phyloP scores from a whole-genome alignment of 2,797 vertebrate species.

The Cichlasoma orientale region DNA sequence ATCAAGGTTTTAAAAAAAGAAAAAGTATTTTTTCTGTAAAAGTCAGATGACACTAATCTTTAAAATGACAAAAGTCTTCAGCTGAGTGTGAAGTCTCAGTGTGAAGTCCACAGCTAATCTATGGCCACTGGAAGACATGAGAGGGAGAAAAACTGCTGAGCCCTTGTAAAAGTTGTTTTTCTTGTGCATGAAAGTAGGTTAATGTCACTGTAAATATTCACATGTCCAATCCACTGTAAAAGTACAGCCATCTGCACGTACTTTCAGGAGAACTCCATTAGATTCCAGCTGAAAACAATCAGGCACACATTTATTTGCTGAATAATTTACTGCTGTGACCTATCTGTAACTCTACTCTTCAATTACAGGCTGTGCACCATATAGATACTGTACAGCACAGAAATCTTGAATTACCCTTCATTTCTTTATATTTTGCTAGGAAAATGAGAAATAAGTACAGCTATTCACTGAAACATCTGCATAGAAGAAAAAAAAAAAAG shows the following conservation, averaged over 20 bases:
- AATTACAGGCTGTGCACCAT: background rate
- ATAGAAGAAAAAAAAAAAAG: background rate
- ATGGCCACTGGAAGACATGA: constrained; percentile 26
- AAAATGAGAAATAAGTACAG: background rate
- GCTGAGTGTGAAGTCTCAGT: constrained; percentile 10
- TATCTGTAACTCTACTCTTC: background rate
- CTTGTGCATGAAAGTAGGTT: constrained; percentile 31
- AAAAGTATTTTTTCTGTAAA: background rate
- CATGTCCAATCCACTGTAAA: background rate
- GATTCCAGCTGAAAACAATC: background rate
- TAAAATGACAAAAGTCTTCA: constrained; percentile 19
- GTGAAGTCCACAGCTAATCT: constrained; percentile 49
- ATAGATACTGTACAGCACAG: background rate
- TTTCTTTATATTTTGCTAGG: background rate
- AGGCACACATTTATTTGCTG: background rate
- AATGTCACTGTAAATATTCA: constrained; percentile 31
- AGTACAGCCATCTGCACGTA: background rate
- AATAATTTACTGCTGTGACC: background rate
- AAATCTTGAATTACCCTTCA: background rate
- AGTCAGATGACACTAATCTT: constrained; percentile 5
- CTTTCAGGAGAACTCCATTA: background rate
- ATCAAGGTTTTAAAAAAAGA: background rate
- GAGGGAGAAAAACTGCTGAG: constrained; percentile 4
- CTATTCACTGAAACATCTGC: background rate
- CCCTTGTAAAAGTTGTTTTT: constrained; percentile 32